Evolutionary conservation across 1,140 invertebrate genomes (phyloP).

Genomic region (Bombus terrestris): DNA sequence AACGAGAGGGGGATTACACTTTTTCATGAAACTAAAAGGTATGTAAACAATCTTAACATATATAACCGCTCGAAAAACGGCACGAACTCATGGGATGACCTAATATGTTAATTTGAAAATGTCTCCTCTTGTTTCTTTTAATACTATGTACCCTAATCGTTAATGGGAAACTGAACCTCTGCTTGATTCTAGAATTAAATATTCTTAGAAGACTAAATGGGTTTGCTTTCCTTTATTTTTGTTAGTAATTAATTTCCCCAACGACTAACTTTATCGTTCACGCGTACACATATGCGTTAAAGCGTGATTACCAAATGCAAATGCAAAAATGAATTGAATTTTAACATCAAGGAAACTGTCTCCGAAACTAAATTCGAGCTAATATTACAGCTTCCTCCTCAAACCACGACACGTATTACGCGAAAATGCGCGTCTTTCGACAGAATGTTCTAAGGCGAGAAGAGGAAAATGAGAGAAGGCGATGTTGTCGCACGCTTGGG

Average conservation of each 20-base stretch:
- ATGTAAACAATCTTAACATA: no score
- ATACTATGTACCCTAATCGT: no score
- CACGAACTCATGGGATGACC: no score
- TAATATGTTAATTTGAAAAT: no score
- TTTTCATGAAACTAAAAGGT: no score
- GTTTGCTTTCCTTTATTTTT: neutral
- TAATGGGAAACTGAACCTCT: no score
- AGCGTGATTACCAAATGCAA: neutral
- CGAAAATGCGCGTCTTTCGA: neutral
- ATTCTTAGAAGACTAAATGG: no score
- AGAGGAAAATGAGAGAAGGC: neutral
- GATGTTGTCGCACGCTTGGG: neutral
- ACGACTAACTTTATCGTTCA: neutral
- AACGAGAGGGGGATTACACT: no score
- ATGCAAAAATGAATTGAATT: neutral
- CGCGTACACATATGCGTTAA: neutral
- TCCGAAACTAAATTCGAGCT: neutral
- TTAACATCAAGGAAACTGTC: neutral
- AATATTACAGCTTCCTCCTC: neutral
- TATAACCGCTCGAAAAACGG: no score
- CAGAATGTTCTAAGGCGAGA: neutral
- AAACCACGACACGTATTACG: neutral
- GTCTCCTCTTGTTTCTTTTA: no score
- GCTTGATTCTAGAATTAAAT: no score
- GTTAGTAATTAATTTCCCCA: neutral